Evolutionary conservation across 1,140 invertebrate genomes (phyloP).

Genomic region (Drosophila novamexicana): DNA sequence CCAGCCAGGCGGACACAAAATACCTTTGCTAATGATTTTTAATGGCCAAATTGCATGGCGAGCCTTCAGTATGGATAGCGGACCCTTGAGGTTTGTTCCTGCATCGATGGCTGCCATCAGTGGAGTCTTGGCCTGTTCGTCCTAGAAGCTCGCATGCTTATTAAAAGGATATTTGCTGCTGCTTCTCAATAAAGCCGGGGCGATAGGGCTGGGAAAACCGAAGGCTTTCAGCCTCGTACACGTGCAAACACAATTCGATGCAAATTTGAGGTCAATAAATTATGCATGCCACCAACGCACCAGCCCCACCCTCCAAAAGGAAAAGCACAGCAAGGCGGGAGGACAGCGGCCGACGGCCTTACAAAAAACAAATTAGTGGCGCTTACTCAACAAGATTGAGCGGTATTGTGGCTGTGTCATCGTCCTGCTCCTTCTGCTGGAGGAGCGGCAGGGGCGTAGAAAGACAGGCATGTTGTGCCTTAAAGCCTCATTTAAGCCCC

Average conservation of each 20-base stretch:
- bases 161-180: conserved; percentile 70
- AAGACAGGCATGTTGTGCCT: background rate
- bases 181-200: conserved; percentile 12
- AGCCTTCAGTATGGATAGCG: conserved; percentile 20
- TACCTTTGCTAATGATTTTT: conserved; percentile 79
- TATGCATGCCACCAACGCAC: conserved; percentile 60
- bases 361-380: conserved; percentile 76
- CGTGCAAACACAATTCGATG: conserved; percentile 51
- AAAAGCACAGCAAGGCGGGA: background rate
- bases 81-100: conserved; percentile 21
- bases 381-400: conserved; percentile 80
- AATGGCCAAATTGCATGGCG: conserved; percentile 77
- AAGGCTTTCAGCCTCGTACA: conserved; percentile 31
- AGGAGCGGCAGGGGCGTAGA: conserved; percentile 1
- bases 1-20: conserved; percentile 39
- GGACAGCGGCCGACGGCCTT: conserved; percentile 30
- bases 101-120: conserved; percentile 25
- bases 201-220: background rate
- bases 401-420: conserved; percentile 67
- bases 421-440: conserved; percentile 17
- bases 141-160: conserved; percentile 31
- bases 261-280: conserved; percentile 72
- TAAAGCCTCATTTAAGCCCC: background rate
- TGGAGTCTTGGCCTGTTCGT: conserved; percentile 15
- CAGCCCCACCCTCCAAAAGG: background rate